Conservation (phyloP, 2,888 invertebrate species). For the Drosophila paramelanica region DNA sequence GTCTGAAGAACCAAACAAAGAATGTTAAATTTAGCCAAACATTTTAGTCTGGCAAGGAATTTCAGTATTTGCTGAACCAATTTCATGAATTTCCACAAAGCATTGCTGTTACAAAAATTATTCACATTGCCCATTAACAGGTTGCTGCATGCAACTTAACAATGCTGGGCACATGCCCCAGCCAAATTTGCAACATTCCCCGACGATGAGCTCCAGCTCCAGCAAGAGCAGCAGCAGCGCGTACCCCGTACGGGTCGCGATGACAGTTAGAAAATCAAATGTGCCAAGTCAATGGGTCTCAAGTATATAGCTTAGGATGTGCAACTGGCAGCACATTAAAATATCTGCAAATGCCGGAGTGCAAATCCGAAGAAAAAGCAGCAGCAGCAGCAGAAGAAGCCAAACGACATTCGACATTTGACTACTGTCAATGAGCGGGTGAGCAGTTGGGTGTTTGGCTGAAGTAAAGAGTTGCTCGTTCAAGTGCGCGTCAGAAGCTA, state of each 20-base stretch:
- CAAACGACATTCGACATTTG: slow-evolving; percentile 64
- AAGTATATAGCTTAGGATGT: slow-evolving; percentile 46
- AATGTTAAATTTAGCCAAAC: neutral
- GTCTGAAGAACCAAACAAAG: slow-evolving; percentile 10
- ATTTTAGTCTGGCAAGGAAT: slow-evolving; percentile 7
- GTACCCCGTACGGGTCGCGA: slow-evolving; percentile 7
- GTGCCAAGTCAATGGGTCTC: slow-evolving; percentile 53
- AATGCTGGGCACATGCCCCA: slow-evolving; percentile 57
- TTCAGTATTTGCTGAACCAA: slow-evolving; percentile 10
- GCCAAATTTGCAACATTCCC: slow-evolving; percentile 61
- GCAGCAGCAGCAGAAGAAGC: slow-evolving; percentile 15
- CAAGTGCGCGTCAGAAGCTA: slow-evolving; percentile 69
- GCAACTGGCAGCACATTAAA: slow-evolving; percentile 70
- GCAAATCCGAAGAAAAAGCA: slow-evolving; percentile 25
- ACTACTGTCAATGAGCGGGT: slow-evolving; percentile 74
- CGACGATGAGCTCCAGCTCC: slow-evolving; percentile 55
- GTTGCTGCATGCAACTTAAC: slow-evolving; percentile 28
- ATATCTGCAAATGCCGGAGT: slow-evolving; percentile 43
- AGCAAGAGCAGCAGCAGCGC: neutral
- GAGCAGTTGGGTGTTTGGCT: slow-evolving; percentile 7
- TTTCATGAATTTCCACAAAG: slow-evolving; percentile 18
- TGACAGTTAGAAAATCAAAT: slow-evolving; percentile 53
- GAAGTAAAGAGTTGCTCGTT: slow-evolving; percentile 49
- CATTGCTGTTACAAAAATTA: neutral
- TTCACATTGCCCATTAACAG: slow-evolving; percentile 34